Conservation (phyloP, 2,113 vertebrate genomes). For the Phaethon lepturus region DNA sequence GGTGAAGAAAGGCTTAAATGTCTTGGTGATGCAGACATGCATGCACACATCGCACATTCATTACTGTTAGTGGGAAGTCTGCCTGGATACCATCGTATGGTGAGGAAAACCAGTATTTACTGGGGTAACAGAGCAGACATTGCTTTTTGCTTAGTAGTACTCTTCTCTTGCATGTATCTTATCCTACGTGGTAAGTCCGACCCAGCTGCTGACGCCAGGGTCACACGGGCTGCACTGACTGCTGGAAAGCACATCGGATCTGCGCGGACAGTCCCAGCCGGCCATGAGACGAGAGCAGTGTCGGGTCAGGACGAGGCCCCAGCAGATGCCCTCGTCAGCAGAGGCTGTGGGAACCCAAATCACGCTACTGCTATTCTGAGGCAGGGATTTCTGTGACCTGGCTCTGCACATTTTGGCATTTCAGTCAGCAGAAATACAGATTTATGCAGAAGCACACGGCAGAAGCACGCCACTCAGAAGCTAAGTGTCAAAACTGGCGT, state of each 20-base stretch:
- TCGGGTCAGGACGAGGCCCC: fast-evolving
- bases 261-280: fast-evolving
- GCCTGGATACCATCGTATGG: fast-evolving
- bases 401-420: neutral
- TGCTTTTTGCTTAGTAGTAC: neutral
- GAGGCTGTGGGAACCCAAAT: neutral
- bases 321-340: neutral
- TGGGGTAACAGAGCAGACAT: neutral
- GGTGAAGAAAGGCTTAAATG: neutral
- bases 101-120: neutral
- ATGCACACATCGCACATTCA: fast-evolving
- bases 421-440: neutral
- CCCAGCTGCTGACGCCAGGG: neutral
- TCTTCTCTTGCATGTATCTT: neutral
- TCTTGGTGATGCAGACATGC: neutral
- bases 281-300: fast-evolving
- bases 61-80: neutral
- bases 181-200: fast-evolving
- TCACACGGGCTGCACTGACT: neutral
- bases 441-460: neutral
- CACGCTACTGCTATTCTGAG: neutral
- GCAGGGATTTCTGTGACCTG: neutral
- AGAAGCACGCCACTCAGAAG: neutral
- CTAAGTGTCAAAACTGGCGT: fast-evolving
- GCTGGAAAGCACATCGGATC: neutral